These are phyloP conservation scores for western clawed frog (Xenopus tropicalis) DNA, from an alignment of 2,113 vertebrate genomes.

Conservation along the genomic window DNA sequence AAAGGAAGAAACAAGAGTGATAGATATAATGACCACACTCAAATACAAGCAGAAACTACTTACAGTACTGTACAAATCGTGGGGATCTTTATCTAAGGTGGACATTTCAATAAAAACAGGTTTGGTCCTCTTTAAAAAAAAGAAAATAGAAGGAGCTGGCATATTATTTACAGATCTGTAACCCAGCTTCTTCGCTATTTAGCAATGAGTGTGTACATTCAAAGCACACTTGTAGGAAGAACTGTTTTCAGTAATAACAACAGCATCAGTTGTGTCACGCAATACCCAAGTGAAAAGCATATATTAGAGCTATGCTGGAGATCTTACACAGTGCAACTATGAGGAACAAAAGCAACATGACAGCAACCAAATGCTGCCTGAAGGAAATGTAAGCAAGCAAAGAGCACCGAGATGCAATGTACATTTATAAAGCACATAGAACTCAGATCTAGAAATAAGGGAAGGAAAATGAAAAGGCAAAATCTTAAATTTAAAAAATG, in stretches of 20 bases:
- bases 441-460: no score
- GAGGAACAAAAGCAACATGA: slow-evolving; percentile 3
- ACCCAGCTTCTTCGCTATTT: background rate
- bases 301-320: background rate
- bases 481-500: no score
- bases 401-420: no score
- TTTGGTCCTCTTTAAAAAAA: background rate
- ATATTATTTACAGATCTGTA: no score
- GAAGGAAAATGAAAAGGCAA: no score
- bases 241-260: slow-evolving; percentile 18
- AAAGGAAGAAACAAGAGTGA: no score
- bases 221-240: background rate
- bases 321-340: background rate
- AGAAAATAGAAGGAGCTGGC: no score
- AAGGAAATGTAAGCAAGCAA: background rate
- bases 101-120: background rate
- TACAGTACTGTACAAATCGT: background rate
- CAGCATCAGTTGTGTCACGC: slow-evolving; percentile 1
- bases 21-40: no score
- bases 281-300: background rate
- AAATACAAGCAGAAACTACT: background rate
- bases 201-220: background rate
- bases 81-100: background rate
- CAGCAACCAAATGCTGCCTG: background rate
- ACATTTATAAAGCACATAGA: no score